Evolutionary conservation across 2,888 invertebrate species (phyloP), one percentile per base, ranked within the genome.

Genomic region (Ochropacha duplaris): DNA sequence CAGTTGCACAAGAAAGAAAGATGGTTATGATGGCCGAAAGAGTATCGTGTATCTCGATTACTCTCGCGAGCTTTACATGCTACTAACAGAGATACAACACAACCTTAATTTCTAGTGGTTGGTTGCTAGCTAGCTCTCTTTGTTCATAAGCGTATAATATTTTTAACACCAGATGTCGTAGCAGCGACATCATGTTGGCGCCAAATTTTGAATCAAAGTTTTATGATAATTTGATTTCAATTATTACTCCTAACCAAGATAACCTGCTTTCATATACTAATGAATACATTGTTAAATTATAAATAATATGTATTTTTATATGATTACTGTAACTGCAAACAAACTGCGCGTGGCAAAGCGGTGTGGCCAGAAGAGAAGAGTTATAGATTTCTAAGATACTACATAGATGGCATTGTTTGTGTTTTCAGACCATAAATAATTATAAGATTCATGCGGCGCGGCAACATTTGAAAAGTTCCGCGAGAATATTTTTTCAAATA

Each of bases 1-100:
- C 90, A 93, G 92, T 92, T 92, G 92, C 92, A 93, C 92, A 90
- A 92, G 89, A 90, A 90, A 88, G 87, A 88, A 90, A 88, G 91
- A 93, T 92, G 92, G 90, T 87, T 86, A 87, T 89, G 87, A 90
- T 89, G 91, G 91, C 88, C 84, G 88, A 88, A 88, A 86, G 84
- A 86, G 76, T 76, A 79, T 77, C 71, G 64, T 74, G 76, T 77
- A 72, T 92, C 92, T 84, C 87, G 66, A 79, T 92, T 85, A 61
- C 78, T 76, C 87, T 64, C 64, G 59, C 39, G 59, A 57, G 57
- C 66, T 62, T 62, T 58, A 54, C 61, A 50, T 64, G 69, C 63
- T 78, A 71, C 67, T 64, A 86, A 93, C 71, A 84, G 86, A 84
- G 92, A 92, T 81, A 84, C 79, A 85, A 83, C 84, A 89, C 87